Conservation (phyloP, 1,140 invertebrate genomes). For the Macrobrachium rosenbergii region DNA sequence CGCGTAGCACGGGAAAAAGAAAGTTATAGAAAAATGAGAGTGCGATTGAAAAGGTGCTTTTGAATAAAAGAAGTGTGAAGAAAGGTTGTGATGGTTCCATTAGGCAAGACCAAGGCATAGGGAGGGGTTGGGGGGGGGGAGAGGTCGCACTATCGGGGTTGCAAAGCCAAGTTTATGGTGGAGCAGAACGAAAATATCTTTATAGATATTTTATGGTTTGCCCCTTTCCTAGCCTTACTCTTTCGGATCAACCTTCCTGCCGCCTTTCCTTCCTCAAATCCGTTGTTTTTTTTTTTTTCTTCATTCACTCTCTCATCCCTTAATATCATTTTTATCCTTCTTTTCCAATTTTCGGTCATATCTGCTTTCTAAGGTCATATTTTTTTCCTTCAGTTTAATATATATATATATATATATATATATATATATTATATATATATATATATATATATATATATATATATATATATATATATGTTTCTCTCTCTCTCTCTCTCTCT, state of each 20-base stretch:
- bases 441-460: too few relatives aligned
- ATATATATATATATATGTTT: too few relatives aligned
- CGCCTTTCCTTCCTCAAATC: neutral
- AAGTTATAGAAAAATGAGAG: too few relatives aligned
- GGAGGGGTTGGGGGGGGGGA: neutral
- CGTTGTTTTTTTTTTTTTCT: neutral
- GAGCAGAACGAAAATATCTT: slow-evolving; percentile 49
- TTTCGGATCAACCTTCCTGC: neutral
- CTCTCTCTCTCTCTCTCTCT: too few relatives aligned
- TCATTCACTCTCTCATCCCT: neutral
- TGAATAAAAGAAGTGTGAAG: too few relatives aligned
- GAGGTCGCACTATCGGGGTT: slow-evolving; percentile 11
- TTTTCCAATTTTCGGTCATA: neutral
- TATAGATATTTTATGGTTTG: slow-evolving; percentile 53
- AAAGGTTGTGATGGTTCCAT: too few relatives aligned
- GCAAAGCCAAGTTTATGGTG: slow-evolving; percentile 26
- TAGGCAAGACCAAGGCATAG: neutral
- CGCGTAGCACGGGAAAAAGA: too few relatives aligned
- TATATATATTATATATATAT: too few relatives aligned
- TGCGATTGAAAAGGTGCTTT: too few relatives aligned
- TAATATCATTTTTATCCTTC: neutral
- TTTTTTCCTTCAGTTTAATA: too few relatives aligned
- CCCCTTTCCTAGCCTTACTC: neutral
- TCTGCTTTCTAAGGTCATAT: neutral
- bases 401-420: neutral